These are phyloP conservation scores for Dinomys branickii DNA, from an alignment of 2,113 vertebrate genomes.

Conservation along the genomic window DNA sequence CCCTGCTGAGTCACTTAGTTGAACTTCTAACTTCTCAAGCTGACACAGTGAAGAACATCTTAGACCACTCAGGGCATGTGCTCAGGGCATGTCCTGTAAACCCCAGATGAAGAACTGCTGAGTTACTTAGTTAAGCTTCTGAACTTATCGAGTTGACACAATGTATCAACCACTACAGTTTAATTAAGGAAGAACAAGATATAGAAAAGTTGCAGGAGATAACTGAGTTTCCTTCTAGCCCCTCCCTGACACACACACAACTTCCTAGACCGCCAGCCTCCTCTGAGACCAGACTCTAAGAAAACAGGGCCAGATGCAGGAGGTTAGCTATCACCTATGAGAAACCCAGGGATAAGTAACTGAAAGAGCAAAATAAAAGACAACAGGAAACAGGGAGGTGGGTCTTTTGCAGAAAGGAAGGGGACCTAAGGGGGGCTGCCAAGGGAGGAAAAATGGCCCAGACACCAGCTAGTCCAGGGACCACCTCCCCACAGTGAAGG, in stretches of 20 bases:
- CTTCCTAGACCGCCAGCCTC: background rate
- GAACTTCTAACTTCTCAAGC: too few species aligned
- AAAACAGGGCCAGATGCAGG: background rate
- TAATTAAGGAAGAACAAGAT: background rate
- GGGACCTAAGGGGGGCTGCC: background rate
- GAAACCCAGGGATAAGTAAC: background rate
- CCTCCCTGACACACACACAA: background rate
- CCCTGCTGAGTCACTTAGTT: too few species aligned
- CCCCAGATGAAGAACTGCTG: too few species aligned
- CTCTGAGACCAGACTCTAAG: background rate
- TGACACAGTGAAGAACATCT: too few species aligned
- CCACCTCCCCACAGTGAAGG: background rate
- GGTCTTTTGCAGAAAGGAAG: background rate
- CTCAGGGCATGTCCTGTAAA: too few species aligned
- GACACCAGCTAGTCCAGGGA: accelerated
- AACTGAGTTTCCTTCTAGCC: background rate
- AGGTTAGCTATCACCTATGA: background rate
- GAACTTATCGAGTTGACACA: too few species aligned
- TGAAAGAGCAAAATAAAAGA: background rate
- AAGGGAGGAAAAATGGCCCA: background rate
- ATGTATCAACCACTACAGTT: background rate
- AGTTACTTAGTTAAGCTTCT: too few species aligned
- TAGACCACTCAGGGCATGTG: too few species aligned
- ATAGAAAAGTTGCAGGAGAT: background rate
- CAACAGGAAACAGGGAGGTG: background rate